Conservation (phyloP, 1,140 invertebrate species). For the Tachypleus tridentatus region DNA sequence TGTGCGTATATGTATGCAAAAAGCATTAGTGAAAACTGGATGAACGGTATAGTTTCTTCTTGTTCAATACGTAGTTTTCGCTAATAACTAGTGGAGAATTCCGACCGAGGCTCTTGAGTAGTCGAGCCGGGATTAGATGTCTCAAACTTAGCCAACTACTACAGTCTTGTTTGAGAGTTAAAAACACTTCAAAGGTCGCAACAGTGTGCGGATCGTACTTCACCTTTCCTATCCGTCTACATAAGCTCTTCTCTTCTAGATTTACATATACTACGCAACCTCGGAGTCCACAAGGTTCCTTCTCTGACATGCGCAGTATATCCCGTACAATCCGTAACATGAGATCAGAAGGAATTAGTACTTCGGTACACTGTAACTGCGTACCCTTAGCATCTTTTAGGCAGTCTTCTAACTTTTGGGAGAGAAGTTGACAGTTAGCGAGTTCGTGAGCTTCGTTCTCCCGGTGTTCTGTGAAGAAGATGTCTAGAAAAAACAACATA, state of each 20-base stretch:
- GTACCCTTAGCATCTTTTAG: conserved; percentile 56
- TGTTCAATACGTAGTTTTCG: conserved; percentile 64
- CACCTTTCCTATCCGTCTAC: conserved; percentile 48
- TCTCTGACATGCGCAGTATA: conserved; percentile 61
- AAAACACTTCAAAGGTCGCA: conserved; percentile 69
- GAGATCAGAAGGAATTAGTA: conserved; percentile 62
- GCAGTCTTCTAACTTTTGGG: conserved; percentile 52
- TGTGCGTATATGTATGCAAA: too few relatives aligned
- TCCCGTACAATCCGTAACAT: conserved; percentile 57
- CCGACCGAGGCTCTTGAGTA: conserved; percentile 56
- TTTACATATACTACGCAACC: conserved; percentile 32
- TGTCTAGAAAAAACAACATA: too few relatives aligned
- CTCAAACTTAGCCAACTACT: conserved; percentile 62
- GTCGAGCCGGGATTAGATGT: conserved; percentile 31
- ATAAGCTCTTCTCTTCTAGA: conserved; percentile 23
- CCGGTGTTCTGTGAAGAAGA: too few relatives aligned
- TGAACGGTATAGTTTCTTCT: conserved; percentile 71
- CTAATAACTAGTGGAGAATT: conserved; percentile 71
- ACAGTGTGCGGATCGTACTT: conserved; percentile 68
- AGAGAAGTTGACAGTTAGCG: not conserved
- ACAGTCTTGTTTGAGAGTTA: conserved; percentile 66
- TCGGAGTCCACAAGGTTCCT: conserved; percentile 66
- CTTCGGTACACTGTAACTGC: conserved; percentile 60
- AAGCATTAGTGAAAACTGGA: not conserved
- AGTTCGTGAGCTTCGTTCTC: too few relatives aligned